Evolutionary conservation across 2,113 vertebrate genomes (phyloP), one percentile per base, ranked within the genome.

Genomic region (Zapornia atra): DNA sequence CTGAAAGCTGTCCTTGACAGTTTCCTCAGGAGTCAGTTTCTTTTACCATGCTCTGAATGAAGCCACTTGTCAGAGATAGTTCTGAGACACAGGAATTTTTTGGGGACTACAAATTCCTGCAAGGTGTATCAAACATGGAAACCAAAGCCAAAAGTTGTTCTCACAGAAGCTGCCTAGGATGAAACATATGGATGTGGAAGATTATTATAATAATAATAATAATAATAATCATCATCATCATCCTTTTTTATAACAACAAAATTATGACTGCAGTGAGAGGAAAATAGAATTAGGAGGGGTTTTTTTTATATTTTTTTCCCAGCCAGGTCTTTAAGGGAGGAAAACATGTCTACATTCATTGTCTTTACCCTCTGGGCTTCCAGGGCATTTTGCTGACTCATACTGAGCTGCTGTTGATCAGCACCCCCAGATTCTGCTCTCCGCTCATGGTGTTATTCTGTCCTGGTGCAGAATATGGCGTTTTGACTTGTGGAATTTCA

Each of bases 371-470:
- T 65, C 29, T 36, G 50, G 38, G 38, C 38, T 77, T 15, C 40
- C 57, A 14, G 31, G n/a, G 24, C 18, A 4, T 38, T 0, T n/a
- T 42, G 44, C 76, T 77, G 70, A 3, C 38, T 82, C 29, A 2
- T 6, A 5, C 7, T 24, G 69, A 86, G 29, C 21, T 48, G 50
- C 38, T 71, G 69, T 36, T 12, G 1, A 33, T 33, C 83, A 79
- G 72, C 25, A 40, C 21, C 34, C 29, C 36, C 33, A 21, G 40
- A 15, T 40, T 10, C 48, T 72, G 38, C 40, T 56, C 46, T 65
- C 11, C 82, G 50, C 51, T 25, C 38, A 5, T 15, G 0, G 15
- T 2, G 2, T 54, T 61, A 13, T 11, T 61, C 48, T 1, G 0
- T 50, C 63, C 46, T 3, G 8, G 26, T 50, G 31, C 71, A 66